Percentiles rank a stretch among this genome's conserved stretches.
phyloP scores from a whole-genome alignment of 2,797 vertebrate genomes.

The Vultur gryphus region DNA sequence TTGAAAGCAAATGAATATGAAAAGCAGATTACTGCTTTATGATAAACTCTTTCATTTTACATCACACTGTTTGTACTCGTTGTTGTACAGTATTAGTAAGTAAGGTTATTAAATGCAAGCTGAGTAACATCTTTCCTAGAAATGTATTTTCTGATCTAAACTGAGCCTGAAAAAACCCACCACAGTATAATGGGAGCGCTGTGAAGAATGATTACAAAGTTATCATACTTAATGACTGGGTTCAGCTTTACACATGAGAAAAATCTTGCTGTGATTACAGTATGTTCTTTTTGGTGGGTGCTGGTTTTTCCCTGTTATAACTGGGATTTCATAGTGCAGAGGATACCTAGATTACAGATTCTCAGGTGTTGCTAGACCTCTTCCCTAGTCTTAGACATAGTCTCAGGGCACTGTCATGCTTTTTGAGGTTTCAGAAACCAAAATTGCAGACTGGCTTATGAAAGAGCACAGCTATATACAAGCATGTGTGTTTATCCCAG shows the following conservation, averaged over 20 bases:
- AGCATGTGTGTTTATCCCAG: not conserved
- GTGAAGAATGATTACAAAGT: not conserved
- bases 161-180: not conserved
- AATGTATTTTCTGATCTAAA: not conserved
- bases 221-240: not conserved
- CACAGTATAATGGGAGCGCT: not conserved
- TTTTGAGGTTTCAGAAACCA: not conserved
- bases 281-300: not conserved
- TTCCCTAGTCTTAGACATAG: not conserved
- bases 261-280: not conserved
- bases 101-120: not conserved
- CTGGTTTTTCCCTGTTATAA: not conserved
- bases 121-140: not conserved
- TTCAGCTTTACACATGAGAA: not conserved
- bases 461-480: not conserved
- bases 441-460: not conserved
- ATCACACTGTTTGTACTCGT: not conserved
- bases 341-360: not conserved
- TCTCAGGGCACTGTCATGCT: not conserved
- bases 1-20: not conserved
- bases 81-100: not conserved
- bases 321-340: not conserved
- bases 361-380: not conserved
- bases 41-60: not conserved
- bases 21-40: not conserved